Percentiles rank a stretch among this genome's conserved stretches.
These are phyloP conservation scores for Lithophane ornitopus DNA, from an alignment of 2,888 invertebrate genomes.

Conservation along the genomic window DNA sequence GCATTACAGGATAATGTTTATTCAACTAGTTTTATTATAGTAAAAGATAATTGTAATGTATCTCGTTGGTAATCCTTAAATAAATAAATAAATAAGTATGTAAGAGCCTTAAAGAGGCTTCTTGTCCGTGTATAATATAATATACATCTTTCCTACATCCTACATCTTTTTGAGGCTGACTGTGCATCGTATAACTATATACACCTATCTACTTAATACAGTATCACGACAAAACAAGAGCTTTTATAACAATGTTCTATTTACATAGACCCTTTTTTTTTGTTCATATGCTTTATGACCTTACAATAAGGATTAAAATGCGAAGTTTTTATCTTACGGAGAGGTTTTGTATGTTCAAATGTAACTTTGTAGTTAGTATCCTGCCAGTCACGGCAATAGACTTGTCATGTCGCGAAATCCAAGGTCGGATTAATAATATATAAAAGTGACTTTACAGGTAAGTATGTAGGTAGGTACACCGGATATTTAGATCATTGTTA, in stretches of 20 bases:
- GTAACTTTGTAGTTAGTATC: conserved; percentile 37
- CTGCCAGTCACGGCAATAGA: conserved; percentile 32
- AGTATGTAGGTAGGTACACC: background rate
- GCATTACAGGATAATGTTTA: too few relatives aligned
- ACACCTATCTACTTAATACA: conserved; percentile 13
- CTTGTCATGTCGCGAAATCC: conserved; percentile 43
- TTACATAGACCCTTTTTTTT: conserved; percentile 2
- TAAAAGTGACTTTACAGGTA: conserved; percentile 35
- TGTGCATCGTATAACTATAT: background rate
- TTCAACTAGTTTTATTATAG: too few relatives aligned
- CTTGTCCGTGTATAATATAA: too few relatives aligned
- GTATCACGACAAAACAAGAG: conserved; percentile 38
- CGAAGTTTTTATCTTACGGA: background rate
- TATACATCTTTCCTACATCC: too few relatives aligned
- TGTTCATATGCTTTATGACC: conserved; percentile 11
- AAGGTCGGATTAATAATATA: conserved; percentile 34
- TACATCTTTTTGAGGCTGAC: too few relatives aligned
- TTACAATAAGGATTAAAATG: conserved; percentile 25
- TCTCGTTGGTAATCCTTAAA: too few relatives aligned
- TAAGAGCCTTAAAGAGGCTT: too few relatives aligned
- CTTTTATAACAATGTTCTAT: background rate
- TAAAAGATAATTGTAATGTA: too few relatives aligned
- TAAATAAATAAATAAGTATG: too few relatives aligned
- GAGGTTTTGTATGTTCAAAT: conserved; percentile 17
- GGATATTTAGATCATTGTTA: conserved; percentile 2